phyloP scores from a whole-genome alignment of 1,140 invertebrate species.

The Geopemphigus sp. region DNA sequence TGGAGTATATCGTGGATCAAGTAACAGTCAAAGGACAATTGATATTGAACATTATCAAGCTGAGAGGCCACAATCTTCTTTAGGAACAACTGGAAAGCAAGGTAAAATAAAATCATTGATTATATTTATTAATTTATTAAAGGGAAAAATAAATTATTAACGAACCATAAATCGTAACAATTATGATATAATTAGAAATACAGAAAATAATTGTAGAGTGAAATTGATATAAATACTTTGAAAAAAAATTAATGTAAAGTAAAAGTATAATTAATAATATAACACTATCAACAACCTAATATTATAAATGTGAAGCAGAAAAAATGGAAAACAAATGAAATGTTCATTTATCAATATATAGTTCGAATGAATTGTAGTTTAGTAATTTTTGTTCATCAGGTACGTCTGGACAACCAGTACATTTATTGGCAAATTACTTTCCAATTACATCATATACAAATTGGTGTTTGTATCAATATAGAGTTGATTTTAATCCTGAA shows the following conservation, averaged over 20 bases:
- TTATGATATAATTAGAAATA: no score
- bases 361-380: not conserved
- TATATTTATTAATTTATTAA: no score
- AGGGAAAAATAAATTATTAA: no score
- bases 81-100: conserved; percentile 4
- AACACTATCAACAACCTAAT: no score
- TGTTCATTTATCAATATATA: not conserved
- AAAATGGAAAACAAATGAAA: no score
- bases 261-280: no score
- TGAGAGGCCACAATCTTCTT: not conserved
- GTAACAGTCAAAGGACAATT: not conserved
- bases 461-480: conserved; percentile 79
- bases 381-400: not conserved
- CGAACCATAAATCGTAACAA: no score
- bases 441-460: conserved; percentile 64
- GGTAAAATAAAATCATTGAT: not conserved
- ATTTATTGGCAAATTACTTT: conserved; percentile 73
- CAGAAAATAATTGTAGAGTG: no score
- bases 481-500: conserved; percentile 73
- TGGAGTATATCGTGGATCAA: conserved; percentile 1
- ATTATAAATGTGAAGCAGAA: no score
- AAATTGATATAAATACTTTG: no score
- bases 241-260: no score
- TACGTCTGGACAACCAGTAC: conserved; percentile 18
- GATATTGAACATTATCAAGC: conserved; percentile 4